A percentile compares a stretch with the other conserved stretches of the same genome.
These are phyloP conservation scores for Heterodera carotae DNA, from an alignment of 1,140 invertebrate species.

Conservation along the genomic window DNA sequence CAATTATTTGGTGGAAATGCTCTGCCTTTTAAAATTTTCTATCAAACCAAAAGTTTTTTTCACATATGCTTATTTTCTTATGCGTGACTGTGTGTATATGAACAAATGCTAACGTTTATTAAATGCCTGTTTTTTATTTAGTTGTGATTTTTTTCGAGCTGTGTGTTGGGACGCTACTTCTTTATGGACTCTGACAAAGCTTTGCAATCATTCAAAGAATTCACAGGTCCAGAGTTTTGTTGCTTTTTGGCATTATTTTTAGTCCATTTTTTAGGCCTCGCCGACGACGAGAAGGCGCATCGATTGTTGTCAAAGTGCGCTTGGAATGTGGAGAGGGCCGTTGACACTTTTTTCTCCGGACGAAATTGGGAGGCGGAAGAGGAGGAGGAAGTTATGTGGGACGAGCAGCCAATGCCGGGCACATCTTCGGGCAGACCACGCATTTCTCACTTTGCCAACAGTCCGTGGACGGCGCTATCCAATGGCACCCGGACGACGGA, in stretches of 20 bases:
- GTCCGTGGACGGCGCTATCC: background rate
- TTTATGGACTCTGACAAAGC: background rate
- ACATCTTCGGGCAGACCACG: slow-evolving; percentile 64
- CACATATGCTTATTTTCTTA: too few species aligned
- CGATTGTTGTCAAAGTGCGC: slow-evolving; percentile 68
- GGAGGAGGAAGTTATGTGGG: slow-evolving; percentile 6
- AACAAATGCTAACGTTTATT: too few species aligned
- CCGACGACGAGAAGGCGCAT: slow-evolving; percentile 66
- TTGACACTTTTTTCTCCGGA: slow-evolving; percentile 70
- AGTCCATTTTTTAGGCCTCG: slow-evolving; percentile 18
- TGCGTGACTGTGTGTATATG: too few species aligned
- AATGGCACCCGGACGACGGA: slow-evolving; percentile 61
- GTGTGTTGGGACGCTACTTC: background rate
- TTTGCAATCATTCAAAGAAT: slow-evolving; percentile 28
- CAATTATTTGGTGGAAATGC: too few species aligned
- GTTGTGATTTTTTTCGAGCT: too few species aligned
- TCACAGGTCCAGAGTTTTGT: slow-evolving; percentile 9
- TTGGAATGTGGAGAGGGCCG: slow-evolving; percentile 70
- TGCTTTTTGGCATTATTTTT: too few species aligned
- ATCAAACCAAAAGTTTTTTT: too few species aligned
- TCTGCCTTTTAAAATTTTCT: too few species aligned
- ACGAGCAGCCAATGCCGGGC: slow-evolving; percentile 14
- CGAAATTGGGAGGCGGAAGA: slow-evolving; percentile 56
- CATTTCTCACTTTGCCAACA: slow-evolving; percentile 35
- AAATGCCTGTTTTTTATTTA: too few species aligned